Conservation (phyloP, 2,797 vertebrate genomes). For the Cirrhinus molitorella region DNA sequence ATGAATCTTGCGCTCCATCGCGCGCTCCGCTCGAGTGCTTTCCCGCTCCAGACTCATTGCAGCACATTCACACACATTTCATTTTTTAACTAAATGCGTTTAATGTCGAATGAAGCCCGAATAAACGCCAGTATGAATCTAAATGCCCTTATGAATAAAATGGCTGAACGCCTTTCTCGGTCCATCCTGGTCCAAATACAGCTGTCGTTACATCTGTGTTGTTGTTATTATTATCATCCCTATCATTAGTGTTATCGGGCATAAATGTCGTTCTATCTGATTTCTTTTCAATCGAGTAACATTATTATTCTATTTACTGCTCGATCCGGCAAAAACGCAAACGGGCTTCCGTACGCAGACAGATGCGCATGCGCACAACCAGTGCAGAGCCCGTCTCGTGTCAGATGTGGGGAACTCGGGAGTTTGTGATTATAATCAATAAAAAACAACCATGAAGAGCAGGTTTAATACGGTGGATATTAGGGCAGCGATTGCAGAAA, state of each 20-base stretch:
- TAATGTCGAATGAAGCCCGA: neutral
- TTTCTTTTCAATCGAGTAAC: neutral
- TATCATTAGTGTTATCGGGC: neutral
- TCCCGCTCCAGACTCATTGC: neutral
- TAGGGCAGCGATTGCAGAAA: slow-evolving; percentile 89
- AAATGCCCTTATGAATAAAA: neutral
- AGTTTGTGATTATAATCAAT: neutral
- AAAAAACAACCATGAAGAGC: slow-evolving; percentile 83
- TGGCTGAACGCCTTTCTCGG: neutral
- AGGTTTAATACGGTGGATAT: slow-evolving; percentile 92
- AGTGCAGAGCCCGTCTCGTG: slow-evolving; percentile 29
- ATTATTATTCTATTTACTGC: neutral
- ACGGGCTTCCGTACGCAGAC: slow-evolving; percentile 65
- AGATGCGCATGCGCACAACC: slow-evolving; percentile 56
- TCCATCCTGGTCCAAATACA: neutral
- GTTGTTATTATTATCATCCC: neutral
- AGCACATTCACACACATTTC: neutral
- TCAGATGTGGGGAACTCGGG: neutral
- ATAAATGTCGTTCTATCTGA: neutral
- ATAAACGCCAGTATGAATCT: neutral
- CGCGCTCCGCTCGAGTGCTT: neutral
- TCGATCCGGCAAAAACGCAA: neutral
- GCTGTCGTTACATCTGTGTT: neutral
- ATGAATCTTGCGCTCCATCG: neutral
- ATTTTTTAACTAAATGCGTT: neutral